Base-by-base conservation (phyloP, 2,113 vertebrate genomes). In the Tursiops truncatus region DNA sequence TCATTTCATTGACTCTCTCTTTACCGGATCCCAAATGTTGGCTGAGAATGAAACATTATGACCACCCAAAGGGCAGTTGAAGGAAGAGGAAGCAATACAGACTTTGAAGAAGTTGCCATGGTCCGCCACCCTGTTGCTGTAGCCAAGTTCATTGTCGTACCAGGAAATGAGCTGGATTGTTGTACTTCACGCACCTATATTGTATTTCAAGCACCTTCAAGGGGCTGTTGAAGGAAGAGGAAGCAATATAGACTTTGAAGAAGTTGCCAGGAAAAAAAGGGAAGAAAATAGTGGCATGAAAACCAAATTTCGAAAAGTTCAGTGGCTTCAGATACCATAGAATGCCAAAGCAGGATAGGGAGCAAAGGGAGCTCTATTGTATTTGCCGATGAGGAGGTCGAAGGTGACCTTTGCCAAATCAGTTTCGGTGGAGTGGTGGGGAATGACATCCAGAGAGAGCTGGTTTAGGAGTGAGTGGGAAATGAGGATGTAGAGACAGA, bases 341-440 rank as follows among this genome's bases (percentile, higher is more conserved):
- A 71, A 44, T 33, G 20, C 58, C 58, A 38, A 28, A 9, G 17
- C 44, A 38, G 80, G 53, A 68, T 4, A n/a, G 47, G 7, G 21
- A 7, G 31, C 60, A 7, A n/a, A 21, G 28, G 25, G 20, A 63
- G 23, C 6, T 25, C 28, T 18, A 4, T 1, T 12, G 38, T 38
- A 36, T 15, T 89, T 12, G 0, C 53, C 58, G 12, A 0, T 1
- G 38, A 80, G 71, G 63, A 17, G n/a, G 60, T 26, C 63, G 38
- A 4, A 47, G 60, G 23, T 60, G 21, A 89, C 70, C n/a, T 92
- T 50, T 20, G 31, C 53, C 41, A 44, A 41, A 6, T 50, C 76
- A 6, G 10, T 60, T 47, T 36, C 1, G 0, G 11, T 8, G 11
- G 53, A 50, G 3, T 0, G 2, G 18, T 31, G 12, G 56, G 62